Conservation (phyloP, 1,140 invertebrate genomes). For the Varroa destructor region DNA sequence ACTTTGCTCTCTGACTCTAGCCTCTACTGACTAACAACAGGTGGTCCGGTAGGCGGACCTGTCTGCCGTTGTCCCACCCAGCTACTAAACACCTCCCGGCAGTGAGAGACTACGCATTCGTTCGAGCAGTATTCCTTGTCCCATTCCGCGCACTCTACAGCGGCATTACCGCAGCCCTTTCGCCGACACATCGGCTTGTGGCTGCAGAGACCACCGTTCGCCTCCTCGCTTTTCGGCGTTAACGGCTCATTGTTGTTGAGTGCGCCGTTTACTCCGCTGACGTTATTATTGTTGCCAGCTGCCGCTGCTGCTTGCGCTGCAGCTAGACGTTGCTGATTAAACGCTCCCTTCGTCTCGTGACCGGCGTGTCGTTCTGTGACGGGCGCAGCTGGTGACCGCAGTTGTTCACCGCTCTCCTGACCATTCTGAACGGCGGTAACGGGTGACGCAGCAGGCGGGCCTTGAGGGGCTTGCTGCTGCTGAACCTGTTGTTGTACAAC, state of each 20-base stretch:
- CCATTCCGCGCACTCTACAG: constrained; percentile 82
- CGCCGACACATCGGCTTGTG: constrained; percentile 52
- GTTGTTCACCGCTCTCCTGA: too few relatives aligned
- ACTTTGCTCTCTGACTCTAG: too few relatives aligned
- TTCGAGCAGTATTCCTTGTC: constrained; percentile 94
- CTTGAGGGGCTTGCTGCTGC: constrained; percentile 35
- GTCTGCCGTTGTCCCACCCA: constrained; percentile 9
- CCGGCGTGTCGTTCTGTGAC: too few relatives aligned
- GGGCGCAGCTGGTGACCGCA: too few relatives aligned
- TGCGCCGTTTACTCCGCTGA: neutral
- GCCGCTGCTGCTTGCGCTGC: too few relatives aligned
- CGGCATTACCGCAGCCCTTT: constrained; percentile 74
- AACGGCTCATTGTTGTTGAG: constrained; percentile 20
- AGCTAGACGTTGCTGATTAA: too few relatives aligned
- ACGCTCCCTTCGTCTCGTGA: too few relatives aligned
- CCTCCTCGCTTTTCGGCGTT: constrained; percentile 19
- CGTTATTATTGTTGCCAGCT: too few relatives aligned
- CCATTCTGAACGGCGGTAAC: too few relatives aligned
- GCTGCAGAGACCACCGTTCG: constrained; percentile 1
- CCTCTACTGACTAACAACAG: constrained; percentile 13
- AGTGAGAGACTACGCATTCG: constrained; percentile 90
- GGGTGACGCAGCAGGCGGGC: neutral
- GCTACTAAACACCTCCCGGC: constrained; percentile 46
- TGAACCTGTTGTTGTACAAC: constrained; percentile 34
- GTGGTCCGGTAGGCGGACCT: neutral